A percentile compares a stretch with the other conserved stretches of the same genome.
Evolutionary conservation across 1,140 invertebrate species (phyloP).

Genomic region (Venturia canescens): DNA sequence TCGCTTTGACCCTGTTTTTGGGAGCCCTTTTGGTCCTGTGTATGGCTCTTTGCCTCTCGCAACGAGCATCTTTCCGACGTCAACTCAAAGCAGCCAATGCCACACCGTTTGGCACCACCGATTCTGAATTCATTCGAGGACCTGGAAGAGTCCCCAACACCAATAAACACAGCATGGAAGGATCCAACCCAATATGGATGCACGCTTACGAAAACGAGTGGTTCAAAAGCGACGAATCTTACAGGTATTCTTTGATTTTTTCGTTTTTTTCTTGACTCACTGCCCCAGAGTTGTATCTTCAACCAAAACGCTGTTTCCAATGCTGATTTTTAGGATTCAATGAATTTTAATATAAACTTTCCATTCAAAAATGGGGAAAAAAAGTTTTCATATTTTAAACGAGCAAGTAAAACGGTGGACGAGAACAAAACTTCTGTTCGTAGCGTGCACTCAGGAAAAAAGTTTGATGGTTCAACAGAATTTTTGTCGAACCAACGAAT

Average conservation of each 20-base stretch:
- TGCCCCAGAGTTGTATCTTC: too few relatives aligned
- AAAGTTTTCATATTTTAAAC: too few relatives aligned
- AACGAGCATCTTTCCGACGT: conserved; percentile 88
- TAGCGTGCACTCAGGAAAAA: too few relatives aligned
- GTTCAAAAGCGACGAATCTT: conserved; percentile 92
- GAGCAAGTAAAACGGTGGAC: too few relatives aligned
- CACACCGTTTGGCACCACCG: conserved; percentile 90
- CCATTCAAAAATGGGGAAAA: too few relatives aligned
- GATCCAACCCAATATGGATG: conserved; percentile 97
- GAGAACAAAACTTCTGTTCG: too few relatives aligned
- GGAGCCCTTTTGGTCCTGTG: conserved; percentile 87
- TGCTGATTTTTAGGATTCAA: too few relatives aligned
- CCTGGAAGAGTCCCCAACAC: conserved; percentile 92
- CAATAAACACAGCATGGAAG: conserved; percentile 95
- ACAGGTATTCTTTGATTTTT: conserved; percentile 77
- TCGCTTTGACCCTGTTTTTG: conserved; percentile 88
- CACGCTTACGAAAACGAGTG: conserved; percentile 96
- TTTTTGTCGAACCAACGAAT: too few relatives aligned
- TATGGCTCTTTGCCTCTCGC: conserved; percentile 87
- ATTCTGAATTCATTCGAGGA: conserved; percentile 85
- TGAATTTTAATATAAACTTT: too few relatives aligned
- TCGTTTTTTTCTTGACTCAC: conserved; percentile 34
- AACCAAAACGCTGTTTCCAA: not conserved
- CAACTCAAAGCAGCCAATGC: conserved; percentile 96
- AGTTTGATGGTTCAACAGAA: too few relatives aligned